Percentiles rank a stretch among this genome's conserved stretches.
These are phyloP conservation scores for Centruroides sculpturatus DNA, from an alignment of 1,140 invertebrate genomes.

Conservation along the genomic window DNA sequence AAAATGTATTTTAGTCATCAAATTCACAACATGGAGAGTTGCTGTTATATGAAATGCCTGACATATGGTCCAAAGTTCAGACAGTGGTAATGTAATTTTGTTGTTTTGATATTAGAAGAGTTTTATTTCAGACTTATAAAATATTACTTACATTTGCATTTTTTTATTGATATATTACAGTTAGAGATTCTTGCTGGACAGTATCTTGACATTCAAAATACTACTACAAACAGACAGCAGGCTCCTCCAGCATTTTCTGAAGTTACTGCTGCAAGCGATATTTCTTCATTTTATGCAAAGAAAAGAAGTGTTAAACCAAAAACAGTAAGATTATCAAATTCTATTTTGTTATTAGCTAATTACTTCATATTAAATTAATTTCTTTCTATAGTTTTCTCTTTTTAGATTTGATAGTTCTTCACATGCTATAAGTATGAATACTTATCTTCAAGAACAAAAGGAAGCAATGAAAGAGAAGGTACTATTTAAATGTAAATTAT, in stretches of 20 bases:
- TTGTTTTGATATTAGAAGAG: no score
- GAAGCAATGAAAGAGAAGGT: constrained; percentile 15
- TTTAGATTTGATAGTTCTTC: constrained; percentile 69
- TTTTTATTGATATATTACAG: constrained; percentile 34
- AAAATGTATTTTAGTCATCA: no score
- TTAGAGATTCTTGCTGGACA: constrained; percentile 54
- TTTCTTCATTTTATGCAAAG: constrained; percentile 47
- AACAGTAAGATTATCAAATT: constrained; percentile 19
- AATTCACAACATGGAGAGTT: no score
- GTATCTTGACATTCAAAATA: constrained; percentile 66
- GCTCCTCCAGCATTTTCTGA: constrained; percentile 38
- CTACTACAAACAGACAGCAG: constrained; percentile 41
- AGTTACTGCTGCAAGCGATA: constrained; percentile 36
- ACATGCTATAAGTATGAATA: constrained; percentile 51
- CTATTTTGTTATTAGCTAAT: no score
- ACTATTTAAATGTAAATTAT: no score
- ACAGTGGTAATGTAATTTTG: constrained; percentile 47
- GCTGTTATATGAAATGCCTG: constrained; percentile 50
- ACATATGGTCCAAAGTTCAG: constrained; percentile 80
- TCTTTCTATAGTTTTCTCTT: constrained; percentile 23
- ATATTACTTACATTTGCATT: constrained; percentile 8
- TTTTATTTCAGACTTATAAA: not conserved
- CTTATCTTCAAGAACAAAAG: constrained; percentile 43
- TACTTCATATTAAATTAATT: no score
- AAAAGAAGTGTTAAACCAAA: constrained; percentile 45